Conservation (phyloP, 2,888 invertebrate genomes). For the Anticlea derivata region DNA sequence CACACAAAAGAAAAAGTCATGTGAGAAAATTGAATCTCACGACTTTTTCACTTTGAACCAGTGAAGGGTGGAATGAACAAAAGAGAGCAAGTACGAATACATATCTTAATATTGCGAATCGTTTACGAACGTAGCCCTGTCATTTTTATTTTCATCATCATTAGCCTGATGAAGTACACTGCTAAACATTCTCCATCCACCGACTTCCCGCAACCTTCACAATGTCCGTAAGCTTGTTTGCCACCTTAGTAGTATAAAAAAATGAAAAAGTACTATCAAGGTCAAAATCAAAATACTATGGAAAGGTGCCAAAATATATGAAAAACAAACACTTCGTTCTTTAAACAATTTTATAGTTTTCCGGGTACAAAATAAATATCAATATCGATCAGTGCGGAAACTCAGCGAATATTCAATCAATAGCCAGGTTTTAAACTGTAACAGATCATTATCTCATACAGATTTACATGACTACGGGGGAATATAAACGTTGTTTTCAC, state of each 20-base stretch:
- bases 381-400: slow-evolving; percentile 4
- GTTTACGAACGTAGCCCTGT: no score
- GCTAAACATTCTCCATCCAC: no score
- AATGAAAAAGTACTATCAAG: no score
- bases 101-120: not conserved
- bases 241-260: no score
- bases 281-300: no score
- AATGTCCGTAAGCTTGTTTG: no score
- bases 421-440: not conserved
- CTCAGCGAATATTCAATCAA: not conserved
- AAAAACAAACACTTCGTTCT: no score
- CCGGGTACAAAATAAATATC: no score
- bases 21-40: slow-evolving; percentile 48
- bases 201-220: no score
- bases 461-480: slow-evolving; percentile 70
- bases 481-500: slow-evolving; percentile 61
- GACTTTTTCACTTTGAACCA: slow-evolving; percentile 39
- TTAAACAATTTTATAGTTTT: no score
- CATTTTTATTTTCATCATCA: not conserved
- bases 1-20: slow-evolving; percentile 33
- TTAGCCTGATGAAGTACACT: no score
- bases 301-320: no score
- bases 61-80: slow-evolving; percentile 17
- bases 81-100: slow-evolving; percentile 6
- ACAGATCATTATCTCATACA: slow-evolving; percentile 54